Conservation (phyloP, 2,888 invertebrate genomes). For the Cephus runcator region DNA sequence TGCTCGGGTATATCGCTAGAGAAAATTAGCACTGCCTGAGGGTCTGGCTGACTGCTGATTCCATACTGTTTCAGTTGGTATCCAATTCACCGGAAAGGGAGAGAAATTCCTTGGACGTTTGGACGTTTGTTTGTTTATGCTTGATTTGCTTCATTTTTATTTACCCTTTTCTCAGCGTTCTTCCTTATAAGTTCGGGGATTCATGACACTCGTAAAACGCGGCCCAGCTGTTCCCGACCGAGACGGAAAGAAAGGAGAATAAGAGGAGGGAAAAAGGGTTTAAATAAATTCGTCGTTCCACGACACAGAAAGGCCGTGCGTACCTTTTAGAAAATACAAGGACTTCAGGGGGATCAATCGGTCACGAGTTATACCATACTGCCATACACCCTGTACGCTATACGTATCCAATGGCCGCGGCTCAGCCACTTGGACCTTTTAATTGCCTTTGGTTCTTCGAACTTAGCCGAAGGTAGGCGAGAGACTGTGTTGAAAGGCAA, state of each 20-base stretch:
- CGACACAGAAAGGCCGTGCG: neutral
- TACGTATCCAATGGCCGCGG: neutral
- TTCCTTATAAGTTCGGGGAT: neutral
- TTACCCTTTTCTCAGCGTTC: neutral
- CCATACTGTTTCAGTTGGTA: neutral
- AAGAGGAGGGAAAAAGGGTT: neutral
- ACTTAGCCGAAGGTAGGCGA: slow-evolving; percentile 7
- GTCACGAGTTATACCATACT: neutral
- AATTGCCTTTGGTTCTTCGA: slow-evolving; percentile 19
- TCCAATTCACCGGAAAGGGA: neutral
- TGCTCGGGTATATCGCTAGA: neutral
- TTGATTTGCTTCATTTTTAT: neutral
- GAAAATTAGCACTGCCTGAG: neutral
- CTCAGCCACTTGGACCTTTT: slow-evolving; percentile 9
- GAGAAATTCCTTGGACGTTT: neutral
- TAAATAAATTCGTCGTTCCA: neutral
- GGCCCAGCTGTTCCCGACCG: neutral
- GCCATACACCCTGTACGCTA: neutral
- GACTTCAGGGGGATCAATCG: neutral
- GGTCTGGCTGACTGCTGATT: neutral
- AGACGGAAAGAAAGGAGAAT: neutral
- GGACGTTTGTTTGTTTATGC: neutral
- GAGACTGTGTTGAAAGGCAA: neutral
- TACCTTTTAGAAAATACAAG: neutral
- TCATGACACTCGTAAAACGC: neutral